These are phyloP conservation scores for Lissocephala sabroskyi DNA, from an alignment of 2,888 invertebrate genomes.

Conservation along the genomic window DNA sequence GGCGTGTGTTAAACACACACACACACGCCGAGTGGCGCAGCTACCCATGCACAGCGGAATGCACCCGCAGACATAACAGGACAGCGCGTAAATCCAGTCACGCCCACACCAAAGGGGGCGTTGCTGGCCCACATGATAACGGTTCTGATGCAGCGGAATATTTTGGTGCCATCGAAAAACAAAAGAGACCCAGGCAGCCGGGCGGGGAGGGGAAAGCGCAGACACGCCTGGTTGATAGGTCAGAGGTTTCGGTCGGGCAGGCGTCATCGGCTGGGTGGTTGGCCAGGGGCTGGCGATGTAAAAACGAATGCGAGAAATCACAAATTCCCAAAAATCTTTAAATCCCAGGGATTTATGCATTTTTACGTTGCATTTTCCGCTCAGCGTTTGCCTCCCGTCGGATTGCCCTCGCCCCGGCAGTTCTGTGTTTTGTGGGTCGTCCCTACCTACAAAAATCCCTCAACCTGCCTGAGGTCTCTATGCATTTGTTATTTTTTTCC, in stretches of 20 bases:
- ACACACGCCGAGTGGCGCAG: conserved; percentile 6
- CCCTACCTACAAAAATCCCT: no score
- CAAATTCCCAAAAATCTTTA: conserved; percentile 61
- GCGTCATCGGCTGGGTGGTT: no score
- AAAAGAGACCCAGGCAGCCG: conserved; percentile 25
- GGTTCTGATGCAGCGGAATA: neutral
- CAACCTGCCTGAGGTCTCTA: no score
- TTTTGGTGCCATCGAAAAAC: conserved; percentile 29
- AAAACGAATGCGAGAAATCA: conserved; percentile 56
- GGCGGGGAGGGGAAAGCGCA: no score
- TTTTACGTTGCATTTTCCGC: conserved; percentile 52
- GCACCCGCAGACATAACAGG: conserved; percentile 14
- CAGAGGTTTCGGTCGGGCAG: no score
- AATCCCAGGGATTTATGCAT: conserved; percentile 62
- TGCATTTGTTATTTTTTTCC: conserved; percentile 7
- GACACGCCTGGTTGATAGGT: no score
- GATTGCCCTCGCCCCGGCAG: conserved; percentile 26
- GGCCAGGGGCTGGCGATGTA: no score
- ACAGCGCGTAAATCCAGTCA: conserved; percentile 55
- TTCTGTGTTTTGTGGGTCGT: no score
- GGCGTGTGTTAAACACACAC: conserved; percentile 47
- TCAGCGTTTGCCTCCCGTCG: conserved; percentile 2
- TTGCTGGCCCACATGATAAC: neutral
- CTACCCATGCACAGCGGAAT: conserved; percentile 7
- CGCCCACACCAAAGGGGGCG: conserved; percentile 18